Percentiles rank a stretch among this genome's conserved stretches.
These are phyloP conservation scores for Drosophila tripunctata DNA, from an alignment of 2,888 invertebrate genomes.

Conservation along the genomic window DNA sequence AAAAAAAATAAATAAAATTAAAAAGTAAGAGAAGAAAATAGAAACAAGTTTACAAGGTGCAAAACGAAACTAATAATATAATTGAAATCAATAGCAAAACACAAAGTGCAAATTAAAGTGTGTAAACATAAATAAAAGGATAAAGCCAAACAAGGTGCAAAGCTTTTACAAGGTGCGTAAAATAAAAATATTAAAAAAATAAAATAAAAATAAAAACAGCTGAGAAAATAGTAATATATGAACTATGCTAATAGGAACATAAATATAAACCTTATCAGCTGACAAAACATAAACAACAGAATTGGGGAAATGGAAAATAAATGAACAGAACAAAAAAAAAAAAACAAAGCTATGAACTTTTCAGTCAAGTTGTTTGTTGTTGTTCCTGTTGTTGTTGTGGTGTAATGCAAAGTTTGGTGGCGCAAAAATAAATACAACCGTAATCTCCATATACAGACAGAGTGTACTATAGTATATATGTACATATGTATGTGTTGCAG, in stretches of 20 bases:
- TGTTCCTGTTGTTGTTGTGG: constrained; percentile 18
- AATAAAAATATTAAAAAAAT: constrained; percentile 7
- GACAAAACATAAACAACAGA: constrained; percentile 33
- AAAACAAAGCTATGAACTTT: constrained; percentile 21
- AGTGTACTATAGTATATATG: neutral
- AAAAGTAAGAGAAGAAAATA: constrained; percentile 1
- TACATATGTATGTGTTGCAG: constrained; percentile 14
- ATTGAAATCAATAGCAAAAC: constrained; percentile 23
- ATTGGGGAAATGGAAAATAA: constrained; percentile 5
- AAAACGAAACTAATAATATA: constrained; percentile 42
- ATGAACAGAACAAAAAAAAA: neutral
- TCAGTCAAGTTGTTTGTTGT: neutral
- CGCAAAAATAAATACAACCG: constrained; percentile 45
- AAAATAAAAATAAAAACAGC: constrained; percentile 32
- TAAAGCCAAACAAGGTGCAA: constrained; percentile 17
- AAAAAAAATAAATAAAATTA: constrained; percentile 2
- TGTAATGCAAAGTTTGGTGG: constrained; percentile 48
- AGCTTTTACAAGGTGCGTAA: constrained; percentile 47
- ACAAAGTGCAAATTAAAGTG: constrained; percentile 37
- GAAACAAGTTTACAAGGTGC: constrained; percentile 47
- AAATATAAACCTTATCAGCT: constrained; percentile 33
- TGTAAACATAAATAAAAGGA: constrained; percentile 32
- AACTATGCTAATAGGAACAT: constrained; percentile 30
- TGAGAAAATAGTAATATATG: constrained; percentile 35
- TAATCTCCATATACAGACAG: constrained; percentile 27